Evolutionary conservation across 2,797 vertebrate species (phyloP), one percentile per base, ranked within the genome.

Genomic region (Sebastes flavidus): DNA sequence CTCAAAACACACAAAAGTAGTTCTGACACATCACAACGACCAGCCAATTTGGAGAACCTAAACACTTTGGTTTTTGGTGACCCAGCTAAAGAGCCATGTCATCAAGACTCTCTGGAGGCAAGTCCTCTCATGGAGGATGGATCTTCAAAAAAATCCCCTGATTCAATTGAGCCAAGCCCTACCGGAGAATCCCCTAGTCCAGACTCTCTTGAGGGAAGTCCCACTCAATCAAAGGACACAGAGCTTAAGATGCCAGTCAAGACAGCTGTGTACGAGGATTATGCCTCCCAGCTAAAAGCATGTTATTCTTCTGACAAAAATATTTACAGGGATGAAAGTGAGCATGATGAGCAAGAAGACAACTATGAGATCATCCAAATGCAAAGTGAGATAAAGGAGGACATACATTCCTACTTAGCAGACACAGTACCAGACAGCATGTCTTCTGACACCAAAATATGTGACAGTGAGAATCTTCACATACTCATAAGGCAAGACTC

Each of bases 121-220:
- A 99, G 97, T 90, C 98, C 98, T 49, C 86, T 97, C 54, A 89
- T 95, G 83, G 97, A 98, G 89, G 98, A 99, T 78, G 95, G 92
- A 74, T 99, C 97, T 24, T 99, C 97, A 69, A 95, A 96, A 85
- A 98, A 97, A 93, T 98, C 98, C 0, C 99, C 98, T 0, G 99
- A 99, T 94, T 99, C 99, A 78, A 96, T 99, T 90, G 99, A 99
- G 78, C 97, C 98, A 85, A 99, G 98, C 80, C 97, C 98, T 78
- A 96, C 95, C 69, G 96, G 96, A 82, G 98, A 99, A 79, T 98
- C 97, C 24, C 97, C 97, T 81, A 99, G 97, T 86, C 94, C 91
- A 1, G 98, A 99, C 85, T 99, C 98, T 75, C 96, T 99, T 83
- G 98, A 99, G 88, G 96, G 92, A 88, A 99, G 98, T 91, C 98